phyloP scores from a whole-genome alignment of 2,797 vertebrate species.

The Salarias fasciatus region DNA sequence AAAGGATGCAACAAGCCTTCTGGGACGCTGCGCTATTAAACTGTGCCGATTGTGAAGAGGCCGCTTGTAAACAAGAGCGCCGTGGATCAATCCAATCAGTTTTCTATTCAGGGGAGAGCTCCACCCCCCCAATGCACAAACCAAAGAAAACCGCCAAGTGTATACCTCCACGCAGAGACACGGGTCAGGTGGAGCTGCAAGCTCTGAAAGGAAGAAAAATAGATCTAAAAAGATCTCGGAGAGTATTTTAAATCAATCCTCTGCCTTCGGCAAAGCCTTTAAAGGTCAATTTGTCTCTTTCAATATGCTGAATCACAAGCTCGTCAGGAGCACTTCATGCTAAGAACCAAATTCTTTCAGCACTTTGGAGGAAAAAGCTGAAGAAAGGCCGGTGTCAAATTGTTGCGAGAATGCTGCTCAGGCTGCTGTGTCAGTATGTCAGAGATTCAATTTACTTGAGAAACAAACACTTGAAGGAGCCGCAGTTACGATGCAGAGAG shows the following conservation, averaged over 20 bases:
- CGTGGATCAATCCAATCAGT: slow-evolving; percentile 85
- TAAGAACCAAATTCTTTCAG: slow-evolving; percentile 25
- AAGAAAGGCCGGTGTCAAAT: slow-evolving; percentile 10
- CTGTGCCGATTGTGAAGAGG: slow-evolving; percentile 74
- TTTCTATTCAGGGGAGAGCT: slow-evolving; percentile 59
- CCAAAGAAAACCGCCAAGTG: slow-evolving; percentile 36
- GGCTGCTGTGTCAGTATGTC: slow-evolving; percentile 36
- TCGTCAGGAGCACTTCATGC: background rate
- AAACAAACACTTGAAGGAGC: slow-evolving; percentile 29
- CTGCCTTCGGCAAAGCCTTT: no score
- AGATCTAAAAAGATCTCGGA: no score
- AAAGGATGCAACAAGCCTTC: slow-evolving; percentile 81
- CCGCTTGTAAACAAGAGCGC: slow-evolving; percentile 78
- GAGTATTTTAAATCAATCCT: no score
- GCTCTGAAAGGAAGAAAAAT: background rate
- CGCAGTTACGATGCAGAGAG: slow-evolving; percentile 12
- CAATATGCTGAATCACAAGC: background rate
- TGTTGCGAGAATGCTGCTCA: slow-evolving; percentile 30
- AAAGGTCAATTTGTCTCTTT: no score
- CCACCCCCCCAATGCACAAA: slow-evolving; percentile 45
- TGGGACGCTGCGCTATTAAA: slow-evolving; percentile 82
- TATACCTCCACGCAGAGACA: slow-evolving; percentile 24
- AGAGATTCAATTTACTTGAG: slow-evolving; percentile 41
- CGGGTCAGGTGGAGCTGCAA: slow-evolving; percentile 5
- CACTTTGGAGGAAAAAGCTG: background rate